Evolutionary conservation across 2,888 invertebrate genomes (phyloP), one percentile per base, ranked within the genome.

Genomic region (Platycheirus rosarum): DNA sequence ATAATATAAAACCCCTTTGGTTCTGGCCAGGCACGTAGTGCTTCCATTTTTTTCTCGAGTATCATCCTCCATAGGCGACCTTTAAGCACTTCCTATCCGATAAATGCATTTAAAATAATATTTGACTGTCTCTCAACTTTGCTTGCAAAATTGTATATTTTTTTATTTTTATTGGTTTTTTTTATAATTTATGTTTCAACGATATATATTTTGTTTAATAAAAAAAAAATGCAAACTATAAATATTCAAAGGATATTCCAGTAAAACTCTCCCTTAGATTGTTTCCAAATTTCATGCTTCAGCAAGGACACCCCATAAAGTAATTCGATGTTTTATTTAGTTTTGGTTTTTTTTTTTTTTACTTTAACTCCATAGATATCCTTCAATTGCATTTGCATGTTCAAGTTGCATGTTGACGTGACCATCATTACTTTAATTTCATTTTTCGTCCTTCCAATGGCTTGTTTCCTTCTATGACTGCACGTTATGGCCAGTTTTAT

Each of bases 401-500:
- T 75, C 42, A 53, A 65, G 65, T 80, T 69, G 79, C 79, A 80
- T 80, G 75, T 65, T 48, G 29, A 42, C 26, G 46, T 62, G 42
- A 11, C 35, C 68, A 68, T 35, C 62, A 68, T 63, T 69, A 49
- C 29, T 75, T 37, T 42, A 14, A n/a, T 37, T 65, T 32, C 40
- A 53, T 23, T 51, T 62, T 32, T 66, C 35, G 57, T 77, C 77
- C 74, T 63, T 63, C 63, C 63, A 18, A 32, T 68, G 37, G 40
- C n/a, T 3, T 40, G 53, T 62, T 68, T 49, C 68, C 62, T 74
- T 44, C 42, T 62, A 35, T 68, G 42, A 60, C 20, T 65, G 23
- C 75, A 75, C 51, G 79, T 75, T 55, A 74, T 79, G 68, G 68
- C 35, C 35, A 57, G 68, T 79, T 79, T 53, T 23, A 40, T 62